These are phyloP conservation scores for Elysia crispata DNA, from an alignment of 2,888 invertebrate genomes.

Conservation along the genomic window DNA sequence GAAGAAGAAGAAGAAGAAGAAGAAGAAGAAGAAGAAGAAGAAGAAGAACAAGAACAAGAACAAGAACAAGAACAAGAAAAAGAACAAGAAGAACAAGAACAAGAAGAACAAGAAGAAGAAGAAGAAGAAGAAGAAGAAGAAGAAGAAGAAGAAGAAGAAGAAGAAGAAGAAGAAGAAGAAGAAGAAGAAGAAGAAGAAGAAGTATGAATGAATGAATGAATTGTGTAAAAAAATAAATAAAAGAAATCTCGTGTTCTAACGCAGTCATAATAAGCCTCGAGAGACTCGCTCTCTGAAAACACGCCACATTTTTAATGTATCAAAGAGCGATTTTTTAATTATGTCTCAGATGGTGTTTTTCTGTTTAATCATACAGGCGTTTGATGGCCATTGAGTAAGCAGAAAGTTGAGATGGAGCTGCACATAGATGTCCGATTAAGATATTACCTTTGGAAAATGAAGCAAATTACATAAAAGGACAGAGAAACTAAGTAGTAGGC, in stretches of 20 bases:
- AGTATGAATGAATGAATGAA: too few relatives aligned
- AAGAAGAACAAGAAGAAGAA: background rate
- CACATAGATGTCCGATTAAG: too few relatives aligned
- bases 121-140: constrained; percentile 24
- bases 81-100: constrained; percentile 1
- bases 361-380: too few relatives aligned
- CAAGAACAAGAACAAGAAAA: constrained; percentile 15
- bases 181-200: constrained; percentile 29
- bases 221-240: background rate
- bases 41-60: constrained; percentile 12
- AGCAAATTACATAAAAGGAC: too few relatives aligned
- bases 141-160: constrained; percentile 24
- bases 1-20: background rate
- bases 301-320: too few relatives aligned
- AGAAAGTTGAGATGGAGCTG: too few relatives aligned
- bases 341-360: too few relatives aligned
- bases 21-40: background rate
- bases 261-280: background rate
- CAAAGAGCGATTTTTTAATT: too few relatives aligned
- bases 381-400: too few relatives aligned
- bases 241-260: background rate
- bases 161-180: constrained; percentile 19
- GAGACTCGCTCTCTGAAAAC: too few relatives aligned
- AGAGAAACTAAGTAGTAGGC: background rate
- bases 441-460: too few relatives aligned